Evolutionary conservation across 37 sponge, comb jelly and placozoan species (phyloP).

Genomic region (Aplysina aerophoba): DNA sequence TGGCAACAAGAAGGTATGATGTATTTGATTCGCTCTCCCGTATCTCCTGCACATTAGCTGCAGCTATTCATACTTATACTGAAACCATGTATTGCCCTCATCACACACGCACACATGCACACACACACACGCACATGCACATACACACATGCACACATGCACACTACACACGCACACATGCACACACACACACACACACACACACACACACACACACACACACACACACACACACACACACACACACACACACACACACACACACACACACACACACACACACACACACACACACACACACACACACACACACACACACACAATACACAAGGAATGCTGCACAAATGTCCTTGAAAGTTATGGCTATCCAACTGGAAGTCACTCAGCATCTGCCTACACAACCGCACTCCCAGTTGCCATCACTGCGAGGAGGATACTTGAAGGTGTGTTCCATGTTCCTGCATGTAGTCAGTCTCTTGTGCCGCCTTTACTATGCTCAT

Average conservation of each 20-base stretch:
- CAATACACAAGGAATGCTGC: conserved; percentile 62
- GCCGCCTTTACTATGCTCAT: too few species aligned
- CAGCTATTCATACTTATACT: not conserved
- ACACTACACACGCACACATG: conserved; percentile 10
- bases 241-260: conserved; percentile 27
- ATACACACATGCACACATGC: not conserved
- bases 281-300: too few species aligned
- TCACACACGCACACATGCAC: not conserved
- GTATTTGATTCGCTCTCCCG: too few species aligned
- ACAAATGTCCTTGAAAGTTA: conserved; percentile 62
- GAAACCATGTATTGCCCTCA: not conserved
- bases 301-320: too few species aligned
- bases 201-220: conserved; percentile 25
- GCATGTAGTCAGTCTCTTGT: too few species aligned
- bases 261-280: too few species aligned
- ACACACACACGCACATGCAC: not conserved
- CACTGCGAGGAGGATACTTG: conserved; percentile 77
- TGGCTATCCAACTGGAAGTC: conserved; percentile 54
- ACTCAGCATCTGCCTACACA: conserved; percentile 84
- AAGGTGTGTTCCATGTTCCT: conserved; percentile 60
- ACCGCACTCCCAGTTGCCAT: conserved; percentile 88
- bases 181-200: conserved; percentile 28
- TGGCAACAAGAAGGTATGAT: conserved; percentile 37
- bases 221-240: conserved; percentile 6
- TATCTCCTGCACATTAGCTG: too few species aligned